Evolutionary conservation across 1,140 invertebrate species (phyloP).

Genomic region (Trichonephila clavata): DNA sequence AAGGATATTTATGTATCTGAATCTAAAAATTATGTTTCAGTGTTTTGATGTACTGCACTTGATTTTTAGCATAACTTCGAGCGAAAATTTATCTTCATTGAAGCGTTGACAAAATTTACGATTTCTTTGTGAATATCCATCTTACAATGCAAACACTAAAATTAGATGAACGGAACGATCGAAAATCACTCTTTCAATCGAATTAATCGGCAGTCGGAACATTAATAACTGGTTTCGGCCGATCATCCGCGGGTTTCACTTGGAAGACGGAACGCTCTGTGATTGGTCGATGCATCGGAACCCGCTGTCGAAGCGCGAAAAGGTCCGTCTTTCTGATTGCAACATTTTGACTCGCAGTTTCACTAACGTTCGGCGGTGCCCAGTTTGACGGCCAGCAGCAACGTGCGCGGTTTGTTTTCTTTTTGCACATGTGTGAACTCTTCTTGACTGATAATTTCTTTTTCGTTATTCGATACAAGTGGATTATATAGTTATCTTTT

Average conservation of each 20-base stretch:
- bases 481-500: not conserved
- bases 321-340: not conserved
- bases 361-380: constrained; percentile 28
- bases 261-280: not conserved
- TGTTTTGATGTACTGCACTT: no score
- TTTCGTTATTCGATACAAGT: not conserved
- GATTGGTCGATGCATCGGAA: not conserved
- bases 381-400: not conserved
- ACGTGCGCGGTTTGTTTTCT: constrained; percentile 20
- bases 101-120: no score
- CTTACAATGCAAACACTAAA: not conserved
- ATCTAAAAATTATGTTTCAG: no score
- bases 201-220: constrained; percentile 15
- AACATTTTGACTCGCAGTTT: constrained; percentile 33
- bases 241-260: not conserved
- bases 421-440: constrained; percentile 1
- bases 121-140: no score
- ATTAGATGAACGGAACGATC: not conserved
- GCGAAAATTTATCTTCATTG: no score
- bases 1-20: no score
- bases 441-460: not conserved
- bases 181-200: not conserved
- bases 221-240: constrained; percentile 62
- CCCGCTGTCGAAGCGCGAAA: constrained; percentile 40
- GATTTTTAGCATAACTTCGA: no score